Conservation (phyloP, 2,113 vertebrate species). For the Phalacrocorax brasilianus region DNA sequence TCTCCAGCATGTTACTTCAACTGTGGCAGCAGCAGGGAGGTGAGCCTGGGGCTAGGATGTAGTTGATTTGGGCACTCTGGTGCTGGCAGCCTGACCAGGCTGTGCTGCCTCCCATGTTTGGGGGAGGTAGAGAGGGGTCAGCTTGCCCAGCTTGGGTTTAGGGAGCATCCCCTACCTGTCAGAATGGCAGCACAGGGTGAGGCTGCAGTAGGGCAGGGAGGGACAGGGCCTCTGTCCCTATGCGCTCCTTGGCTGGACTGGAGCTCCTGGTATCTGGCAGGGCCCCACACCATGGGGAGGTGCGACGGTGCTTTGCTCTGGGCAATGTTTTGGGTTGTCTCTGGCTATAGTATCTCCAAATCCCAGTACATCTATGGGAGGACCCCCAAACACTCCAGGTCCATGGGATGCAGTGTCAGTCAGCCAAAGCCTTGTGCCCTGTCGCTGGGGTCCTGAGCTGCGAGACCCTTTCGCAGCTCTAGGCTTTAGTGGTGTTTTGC, state of each 20-base stretch:
- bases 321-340: not conserved
- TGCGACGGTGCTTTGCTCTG: not conserved
- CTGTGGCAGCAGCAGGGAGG: not conserved
- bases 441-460: not conserved
- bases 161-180: not conserved
- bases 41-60: not conserved
- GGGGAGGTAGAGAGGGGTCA: not conserved
- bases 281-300: not conserved
- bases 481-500: not conserved
- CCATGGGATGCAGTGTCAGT: not conserved
- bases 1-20: accelerated
- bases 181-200: not conserved
- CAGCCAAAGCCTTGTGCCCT: not conserved
- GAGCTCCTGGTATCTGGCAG: not conserved
- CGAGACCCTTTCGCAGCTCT: accelerated
- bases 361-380: not conserved
- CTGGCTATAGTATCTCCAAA: not conserved
- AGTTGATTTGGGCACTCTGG: not conserved
- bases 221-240: not conserved
- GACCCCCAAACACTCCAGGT: not conserved
- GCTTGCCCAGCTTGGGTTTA: not conserved
- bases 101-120: not conserved
- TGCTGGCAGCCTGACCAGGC: not conserved
- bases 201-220: not conserved
- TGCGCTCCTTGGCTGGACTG: not conserved